Percentiles rank a stretch among this genome's conserved stretches.
These are phyloP conservation scores for Caiman crocodilus DNA, from an alignment of 2,797 vertebrate species.

Conservation along the genomic window DNA sequence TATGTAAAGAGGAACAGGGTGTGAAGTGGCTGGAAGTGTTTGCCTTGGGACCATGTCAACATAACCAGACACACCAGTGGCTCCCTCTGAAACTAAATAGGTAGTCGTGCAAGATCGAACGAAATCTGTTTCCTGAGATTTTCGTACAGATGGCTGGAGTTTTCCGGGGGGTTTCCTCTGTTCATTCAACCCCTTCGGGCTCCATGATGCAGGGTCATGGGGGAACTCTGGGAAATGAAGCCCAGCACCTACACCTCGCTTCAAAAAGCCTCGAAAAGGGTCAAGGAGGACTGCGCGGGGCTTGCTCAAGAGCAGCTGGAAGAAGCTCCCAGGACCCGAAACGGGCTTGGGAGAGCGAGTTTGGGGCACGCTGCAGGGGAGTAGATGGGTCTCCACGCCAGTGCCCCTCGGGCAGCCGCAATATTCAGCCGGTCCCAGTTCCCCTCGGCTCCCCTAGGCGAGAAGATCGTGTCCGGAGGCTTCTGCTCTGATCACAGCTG, in stretches of 20 bases:
- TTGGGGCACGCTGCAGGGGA: neutral
- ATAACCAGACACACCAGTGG: constrained; percentile 6
- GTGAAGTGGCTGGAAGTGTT: neutral
- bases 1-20: constrained; percentile 4
- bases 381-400: neutral
- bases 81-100: neutral
- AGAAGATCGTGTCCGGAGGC: constrained; percentile 3
- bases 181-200: constrained; percentile 18
- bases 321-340: neutral
- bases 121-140: neutral
- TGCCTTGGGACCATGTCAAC: neutral
- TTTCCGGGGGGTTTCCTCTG: neutral
- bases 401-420: neutral
- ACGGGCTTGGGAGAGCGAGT: neutral
- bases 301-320: neutral
- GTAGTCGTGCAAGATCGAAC: neutral
- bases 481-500: neutral
- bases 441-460: neutral
- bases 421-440: neutral
- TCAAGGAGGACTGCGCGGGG: neutral
- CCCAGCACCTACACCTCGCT: neutral
- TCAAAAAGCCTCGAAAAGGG: neutral
- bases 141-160: neutral
- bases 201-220: neutral
- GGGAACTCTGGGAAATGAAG: neutral